These are phyloP conservation scores for Lophius americanus DNA, from an alignment of 2,797 vertebrate species.

Conservation along the genomic window DNA sequence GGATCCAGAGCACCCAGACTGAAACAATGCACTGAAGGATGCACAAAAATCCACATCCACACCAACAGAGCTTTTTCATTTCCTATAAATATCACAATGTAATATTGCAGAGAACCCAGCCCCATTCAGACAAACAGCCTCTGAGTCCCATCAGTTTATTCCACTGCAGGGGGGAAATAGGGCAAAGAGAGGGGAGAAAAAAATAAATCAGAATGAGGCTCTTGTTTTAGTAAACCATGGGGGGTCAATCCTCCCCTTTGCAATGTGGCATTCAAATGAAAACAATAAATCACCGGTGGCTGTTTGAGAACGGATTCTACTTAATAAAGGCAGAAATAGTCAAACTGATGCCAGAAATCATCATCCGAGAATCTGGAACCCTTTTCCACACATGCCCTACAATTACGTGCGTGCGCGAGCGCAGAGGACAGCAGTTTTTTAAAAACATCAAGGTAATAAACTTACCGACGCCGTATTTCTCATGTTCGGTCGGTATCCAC, in stretches of 20 bases:
- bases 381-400: slow-evolving; percentile 43
- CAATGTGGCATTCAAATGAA: slow-evolving; percentile 62
- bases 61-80: neutral
- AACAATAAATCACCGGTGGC: slow-evolving; percentile 45
- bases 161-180: slow-evolving; percentile 2
- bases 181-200: neutral
- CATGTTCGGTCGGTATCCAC: slow-evolving; percentile 98
- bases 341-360: too few species aligned
- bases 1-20: slow-evolving; percentile 55
- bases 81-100: too few species aligned
- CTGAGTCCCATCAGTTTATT: slow-evolving; percentile 11
- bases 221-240: slow-evolving; percentile 33
- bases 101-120: slow-evolving; percentile 3
- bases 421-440: slow-evolving; percentile 36
- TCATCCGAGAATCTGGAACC: neutral
- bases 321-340: neutral
- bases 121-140: slow-evolving; percentile 42
- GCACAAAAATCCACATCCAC: slow-evolving; percentile 29
- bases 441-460: slow-evolving; percentile 53
- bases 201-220: slow-evolving; percentile 28
- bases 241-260: slow-evolving; percentile 60
- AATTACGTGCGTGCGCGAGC: slow-evolving; percentile 25
- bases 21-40: slow-evolving; percentile 70
- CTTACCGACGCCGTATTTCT: slow-evolving; percentile 99
- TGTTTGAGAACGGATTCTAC: slow-evolving; percentile 41